These are phyloP conservation scores for Trematomus loennbergii DNA, from an alignment of 2,113 vertebrate species.

Conservation along the genomic window DNA sequence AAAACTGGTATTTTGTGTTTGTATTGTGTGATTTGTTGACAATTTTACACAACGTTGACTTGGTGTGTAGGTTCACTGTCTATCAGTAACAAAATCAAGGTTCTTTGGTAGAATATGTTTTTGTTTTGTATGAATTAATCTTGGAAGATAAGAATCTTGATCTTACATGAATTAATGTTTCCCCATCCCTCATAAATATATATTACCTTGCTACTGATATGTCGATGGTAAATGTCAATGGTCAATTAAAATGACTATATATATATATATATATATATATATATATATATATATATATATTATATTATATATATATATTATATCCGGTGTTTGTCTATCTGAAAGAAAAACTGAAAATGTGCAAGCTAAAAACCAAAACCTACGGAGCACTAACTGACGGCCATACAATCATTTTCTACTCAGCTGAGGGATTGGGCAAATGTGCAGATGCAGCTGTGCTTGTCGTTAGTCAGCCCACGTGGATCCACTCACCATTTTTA, in stretches of 20 bases:
- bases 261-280: slow-evolving; percentile 32
- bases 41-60: no score
- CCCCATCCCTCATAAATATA: no score
- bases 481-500: slow-evolving; percentile 64
- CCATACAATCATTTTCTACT: slow-evolving; percentile 41
- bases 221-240: slow-evolving; percentile 17
- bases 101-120: no score
- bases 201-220: slow-evolving; percentile 27
- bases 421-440: slow-evolving; percentile 41
- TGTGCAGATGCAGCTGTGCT: slow-evolving; percentile 60
- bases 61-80: no score
- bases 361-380: slow-evolving; percentile 23
- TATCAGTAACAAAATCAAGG: no score
- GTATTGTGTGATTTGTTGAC: no score
- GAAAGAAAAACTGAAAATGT: background rate
- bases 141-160: no score
- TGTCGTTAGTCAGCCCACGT: slow-evolving; percentile 59
- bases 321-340: background rate
- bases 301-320: slow-evolving; percentile 28
- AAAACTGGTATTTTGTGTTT: no score
- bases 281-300: no score
- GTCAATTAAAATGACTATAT: slow-evolving; percentile 21
- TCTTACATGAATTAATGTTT: no score
- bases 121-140: no score
- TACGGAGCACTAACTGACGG: slow-evolving; percentile 18